Base-by-base conservation (phyloP, 2,113 vertebrate genomes). In the Pollimyrus isidori region DNA sequence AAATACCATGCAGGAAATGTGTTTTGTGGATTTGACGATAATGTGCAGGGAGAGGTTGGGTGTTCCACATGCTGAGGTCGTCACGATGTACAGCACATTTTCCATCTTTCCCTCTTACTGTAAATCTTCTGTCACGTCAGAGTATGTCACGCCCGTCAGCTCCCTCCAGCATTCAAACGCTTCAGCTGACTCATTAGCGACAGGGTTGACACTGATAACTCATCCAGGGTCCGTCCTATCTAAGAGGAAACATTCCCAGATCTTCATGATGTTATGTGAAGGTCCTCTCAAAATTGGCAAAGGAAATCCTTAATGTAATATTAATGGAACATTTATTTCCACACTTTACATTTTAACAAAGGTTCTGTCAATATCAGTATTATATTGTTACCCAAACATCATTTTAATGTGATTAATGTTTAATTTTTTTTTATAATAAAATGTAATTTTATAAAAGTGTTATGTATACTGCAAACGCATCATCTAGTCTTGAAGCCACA, bases 121-220 rank as follows among this genome's bases (percentile, higher is more conserved):
- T n/a, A n/a, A 87, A 87, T 53, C 26, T 87, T 26, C 85, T 17
- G 48, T 13, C n/a, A 17, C 26, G 26, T 52, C n/a, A 46, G 49
- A 30, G 85, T 19, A 26, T 6, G 11, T 53, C 0, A 1, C 19
- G 9, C 21, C 23, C 21, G 3, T 69, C n/a, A 30, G n/a, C n/a
- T 35, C 13, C 50, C 23, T 35, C 13, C 85, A 56, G 50, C 50
- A 87, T 35, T 30, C 85, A 86, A 50, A 52, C 4, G 42, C 19
- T 90, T 90, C 80, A 19, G 89, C 92, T 93, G 92, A 92, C 93
- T 94, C 93, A 92, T 94, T 94, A 93, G 89, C 91, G 53, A 45
- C 88, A 92, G 82, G 89, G 85, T 50, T 86, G 15, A 53, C 91
- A 90, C 90, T 92, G 62, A 84, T 89, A 89, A 90, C 92, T 90